These are phyloP conservation scores for Cirrhinus molitorella DNA, from an alignment of 2,797 vertebrate genomes.

Conservation along the genomic window DNA sequence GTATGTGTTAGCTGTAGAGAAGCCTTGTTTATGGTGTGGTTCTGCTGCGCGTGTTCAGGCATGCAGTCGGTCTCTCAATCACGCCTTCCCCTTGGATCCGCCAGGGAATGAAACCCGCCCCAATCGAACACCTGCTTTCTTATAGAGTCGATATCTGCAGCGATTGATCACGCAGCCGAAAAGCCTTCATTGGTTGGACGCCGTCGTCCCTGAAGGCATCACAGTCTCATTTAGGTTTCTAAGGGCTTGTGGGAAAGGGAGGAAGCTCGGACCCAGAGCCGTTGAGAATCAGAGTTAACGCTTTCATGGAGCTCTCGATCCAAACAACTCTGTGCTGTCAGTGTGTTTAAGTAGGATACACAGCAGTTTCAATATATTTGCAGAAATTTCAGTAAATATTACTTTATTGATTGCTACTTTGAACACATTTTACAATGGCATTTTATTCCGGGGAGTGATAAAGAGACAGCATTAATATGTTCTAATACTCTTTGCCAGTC, in stretches of 20 bases:
- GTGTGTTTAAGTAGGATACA: no score
- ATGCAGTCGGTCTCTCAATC: slow-evolving; percentile 81
- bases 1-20: neutral
- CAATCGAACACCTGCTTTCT: neutral
- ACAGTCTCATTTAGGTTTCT: slow-evolving; percentile 90
- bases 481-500: no score
- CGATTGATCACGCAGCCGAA: slow-evolving; percentile 83
- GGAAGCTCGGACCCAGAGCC: slow-evolving; percentile 8
- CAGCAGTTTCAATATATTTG: no score
- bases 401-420: no score
- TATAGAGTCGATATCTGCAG: slow-evolving; percentile 86
- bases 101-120: neutral
- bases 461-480: no score
- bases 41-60: slow-evolving; percentile 76
- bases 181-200: slow-evolving; percentile 78
- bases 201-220: slow-evolving; percentile 81
- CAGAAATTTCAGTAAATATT: no score
- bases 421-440: no score
- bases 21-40: slow-evolving; percentile 36
- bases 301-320: no score
- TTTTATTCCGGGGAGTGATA: no score
- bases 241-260: slow-evolving; percentile 58
- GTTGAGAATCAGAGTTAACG: no score
- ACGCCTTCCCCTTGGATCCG: slow-evolving; percentile 57
- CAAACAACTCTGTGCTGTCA: no score